Evolutionary conservation across 2,797 vertebrate genomes (phyloP).

Genomic region (Ctenopoma kingsleyae): DNA sequence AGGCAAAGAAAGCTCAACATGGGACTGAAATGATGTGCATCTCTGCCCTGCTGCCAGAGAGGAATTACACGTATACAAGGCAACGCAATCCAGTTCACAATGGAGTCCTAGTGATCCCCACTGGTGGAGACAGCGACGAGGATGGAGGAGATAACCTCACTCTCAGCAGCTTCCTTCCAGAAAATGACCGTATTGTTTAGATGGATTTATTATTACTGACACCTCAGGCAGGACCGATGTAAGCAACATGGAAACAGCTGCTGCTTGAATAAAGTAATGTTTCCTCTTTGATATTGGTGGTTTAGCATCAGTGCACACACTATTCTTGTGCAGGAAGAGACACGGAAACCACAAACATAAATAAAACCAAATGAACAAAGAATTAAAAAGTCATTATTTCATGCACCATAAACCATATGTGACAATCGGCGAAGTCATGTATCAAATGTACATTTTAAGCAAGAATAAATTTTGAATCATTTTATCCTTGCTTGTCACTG

Average conservation of each 20-base stretch:
- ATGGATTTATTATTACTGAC: not conserved
- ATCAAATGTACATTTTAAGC: not conserved
- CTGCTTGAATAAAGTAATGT: slow-evolving; percentile 31
- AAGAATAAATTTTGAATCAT: slow-evolving; percentile 20
- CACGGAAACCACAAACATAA: slow-evolving; percentile 32
- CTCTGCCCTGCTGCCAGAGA: slow-evolving; percentile 87
- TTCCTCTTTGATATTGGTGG: slow-evolving; percentile 49
- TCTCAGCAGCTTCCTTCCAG: slow-evolving; percentile 92
- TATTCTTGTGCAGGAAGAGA: slow-evolving; percentile 27
- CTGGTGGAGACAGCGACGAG: slow-evolving; percentile 67
- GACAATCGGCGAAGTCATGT: not conserved
- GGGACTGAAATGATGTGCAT: slow-evolving; percentile 92
- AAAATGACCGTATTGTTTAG: slow-evolving; percentile 73
- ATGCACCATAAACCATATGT: not conserved
- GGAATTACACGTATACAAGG: slow-evolving; percentile 32
- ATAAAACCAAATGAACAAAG: not conserved
- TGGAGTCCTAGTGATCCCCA: slow-evolving; percentile 61
- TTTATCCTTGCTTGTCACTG: not conserved
- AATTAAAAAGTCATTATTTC: not conserved
- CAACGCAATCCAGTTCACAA: slow-evolving; percentile 63
- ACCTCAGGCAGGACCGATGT: slow-evolving; percentile 38
- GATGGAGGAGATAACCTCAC: slow-evolving; percentile 88
- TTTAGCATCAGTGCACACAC: slow-evolving; percentile 19
- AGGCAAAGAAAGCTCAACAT: slow-evolving; percentile 37
- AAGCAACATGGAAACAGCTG: slow-evolving; percentile 45